Base-by-base conservation (phyloP, 2,113 vertebrate species). In the Hiodon alosoides region DNA sequence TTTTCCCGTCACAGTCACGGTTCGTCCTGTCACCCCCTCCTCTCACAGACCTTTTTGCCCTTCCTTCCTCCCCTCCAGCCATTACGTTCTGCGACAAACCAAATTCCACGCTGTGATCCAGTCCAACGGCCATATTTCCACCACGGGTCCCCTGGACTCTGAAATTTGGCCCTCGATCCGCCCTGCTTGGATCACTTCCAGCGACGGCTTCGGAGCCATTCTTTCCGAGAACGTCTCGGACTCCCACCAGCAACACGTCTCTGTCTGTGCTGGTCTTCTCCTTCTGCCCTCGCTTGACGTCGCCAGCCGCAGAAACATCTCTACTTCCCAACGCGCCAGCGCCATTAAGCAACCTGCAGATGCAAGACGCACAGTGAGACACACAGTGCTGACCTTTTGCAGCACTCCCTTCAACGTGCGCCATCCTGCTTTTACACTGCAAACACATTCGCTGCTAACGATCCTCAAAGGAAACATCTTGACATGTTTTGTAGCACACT, bases 301-400 rank as follows among this genome's bases (percentile, higher is more conserved):
- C 31, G 31, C 31, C 31, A 31, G 31, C 31, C 58, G 50, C 3
- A 53, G 74, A 54, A 14, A 47, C 47, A 0, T 80, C 75, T 3
- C 52, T 61, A 5, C 77, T 76, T 11, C 77, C 77, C 13, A 72
- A 58, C 50, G 86, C 80, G 48, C 50, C 74, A 67, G 73, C 64
- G 7, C 53, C 54, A 67, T 82, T 81, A 68, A 90, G 75, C 62
- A 90, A 80, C 53, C 90, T 92, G 75, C 10, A 13, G 76, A 53
- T 2, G 16, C 14, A 74, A 17, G 7, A 51, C 50, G 1, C 17
- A 69, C 31, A 31, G 31, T 31, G 31, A 31, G 31, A 31, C 31
- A 2, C 31, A 31, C 31, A 31, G 31, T 31, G 31, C 31, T 31
- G 31, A 31, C 31, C 31, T 31, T 31, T 31, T 31, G 31, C 31